Evolutionary conservation across 2,888 invertebrate species (phyloP).

Genomic region (Aproaerema taeniolella): DNA sequence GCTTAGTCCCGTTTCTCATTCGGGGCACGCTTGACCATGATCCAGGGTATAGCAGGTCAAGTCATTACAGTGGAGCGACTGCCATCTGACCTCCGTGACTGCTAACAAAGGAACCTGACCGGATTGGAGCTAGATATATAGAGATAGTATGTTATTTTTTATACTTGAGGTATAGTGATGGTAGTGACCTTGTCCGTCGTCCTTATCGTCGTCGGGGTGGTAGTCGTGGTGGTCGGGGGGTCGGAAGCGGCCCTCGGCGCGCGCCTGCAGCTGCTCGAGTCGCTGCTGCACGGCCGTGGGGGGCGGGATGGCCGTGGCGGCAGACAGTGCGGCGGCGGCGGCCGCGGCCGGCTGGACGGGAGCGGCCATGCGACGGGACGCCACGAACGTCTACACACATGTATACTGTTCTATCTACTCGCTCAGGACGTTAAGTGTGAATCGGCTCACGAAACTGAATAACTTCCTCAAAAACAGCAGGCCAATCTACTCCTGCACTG

Average conservation of each 20-base stretch:
- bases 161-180: no score
- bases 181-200: slow-evolving; percentile 22
- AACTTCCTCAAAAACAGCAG: slow-evolving; percentile 2
- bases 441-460: no score
- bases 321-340: slow-evolving; percentile 67
- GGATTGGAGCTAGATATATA: no score
- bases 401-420: neutral
- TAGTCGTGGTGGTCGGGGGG: slow-evolving; percentile 9
- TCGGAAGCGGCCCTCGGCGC: slow-evolving; percentile 52
- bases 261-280: slow-evolving; percentile 66
- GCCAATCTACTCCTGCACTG: no score
- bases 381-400: slow-evolving; percentile 55
- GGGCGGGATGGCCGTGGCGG: slow-evolving; percentile 69
- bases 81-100: no score
- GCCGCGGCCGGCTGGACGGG: slow-evolving; percentile 71
- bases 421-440: neutral
- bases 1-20: no score
- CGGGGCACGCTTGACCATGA: no score
- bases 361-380: slow-evolving; percentile 66
- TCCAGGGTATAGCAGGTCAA: no score
- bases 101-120: no score
- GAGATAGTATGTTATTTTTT: no score
- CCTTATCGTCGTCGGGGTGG: slow-evolving; percentile 21
- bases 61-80: no score
- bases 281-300: slow-evolving; percentile 69